Conservation (phyloP, 2,797 vertebrate species). For the Lycodopsis pacificus region DNA sequence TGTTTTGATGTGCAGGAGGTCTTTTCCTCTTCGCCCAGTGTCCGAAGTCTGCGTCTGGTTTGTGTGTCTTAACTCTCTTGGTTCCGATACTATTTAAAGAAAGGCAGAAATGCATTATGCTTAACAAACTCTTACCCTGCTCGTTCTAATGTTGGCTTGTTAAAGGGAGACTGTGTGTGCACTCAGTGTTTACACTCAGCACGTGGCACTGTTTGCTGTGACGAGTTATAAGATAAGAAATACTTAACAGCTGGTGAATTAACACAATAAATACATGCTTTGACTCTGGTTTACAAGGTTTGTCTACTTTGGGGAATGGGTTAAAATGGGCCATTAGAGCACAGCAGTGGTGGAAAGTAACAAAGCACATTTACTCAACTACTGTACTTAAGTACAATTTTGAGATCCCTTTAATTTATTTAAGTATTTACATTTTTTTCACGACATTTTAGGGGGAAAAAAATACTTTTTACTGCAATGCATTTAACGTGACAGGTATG, state of each 20-base stretch:
- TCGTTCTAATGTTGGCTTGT: background rate
- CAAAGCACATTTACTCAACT: background rate
- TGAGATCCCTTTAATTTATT: background rate
- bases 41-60: constrained; percentile 12
- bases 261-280: background rate
- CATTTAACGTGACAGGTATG: background rate
- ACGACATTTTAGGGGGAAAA: background rate
- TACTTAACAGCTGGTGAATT: constrained; percentile 32
- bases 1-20: constrained; percentile 42
- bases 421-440: background rate
- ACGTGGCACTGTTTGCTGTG: constrained; percentile 58
- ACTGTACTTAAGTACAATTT: background rate
- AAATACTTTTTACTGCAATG: background rate
- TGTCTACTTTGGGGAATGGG: background rate
- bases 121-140: background rate
- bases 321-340: background rate
- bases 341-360: background rate
- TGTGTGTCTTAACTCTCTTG: background rate
- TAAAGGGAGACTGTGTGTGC: constrained; percentile 3
- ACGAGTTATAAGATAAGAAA: constrained; percentile 37
- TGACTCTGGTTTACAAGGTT: constrained; percentile 4
- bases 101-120: background rate
- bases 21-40: constrained; percentile 9
- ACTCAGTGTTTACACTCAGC: constrained; percentile 32
- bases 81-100: constrained; percentile 1